Evolutionary conservation across 1,140 invertebrate species (phyloP).

Genomic region (Bombus picipes): DNA sequence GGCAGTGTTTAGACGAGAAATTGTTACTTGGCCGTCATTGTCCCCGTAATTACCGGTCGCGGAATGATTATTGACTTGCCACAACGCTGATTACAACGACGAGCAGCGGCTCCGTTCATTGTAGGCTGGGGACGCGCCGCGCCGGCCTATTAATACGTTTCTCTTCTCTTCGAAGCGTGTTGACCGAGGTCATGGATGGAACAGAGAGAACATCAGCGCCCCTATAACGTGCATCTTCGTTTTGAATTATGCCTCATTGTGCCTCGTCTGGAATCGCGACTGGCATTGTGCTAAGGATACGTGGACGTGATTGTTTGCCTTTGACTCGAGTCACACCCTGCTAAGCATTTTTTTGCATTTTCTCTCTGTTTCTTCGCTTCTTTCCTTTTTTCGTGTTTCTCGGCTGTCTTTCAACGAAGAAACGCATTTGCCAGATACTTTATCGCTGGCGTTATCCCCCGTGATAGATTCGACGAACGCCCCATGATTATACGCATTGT

Average conservation of each 20-base stretch:
- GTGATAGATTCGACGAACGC: background rate
- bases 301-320: slow-evolving; percentile 36
- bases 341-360: background rate
- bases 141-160: slow-evolving; percentile 60
- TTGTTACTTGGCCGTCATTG: slow-evolving; percentile 65
- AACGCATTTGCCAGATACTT: background rate
- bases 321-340: slow-evolving; percentile 36
- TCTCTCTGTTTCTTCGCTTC: background rate
- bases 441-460: background rate
- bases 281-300: slow-evolving; percentile 30
- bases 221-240: slow-evolving; percentile 19
- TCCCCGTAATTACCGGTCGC: slow-evolving; percentile 64
- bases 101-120: slow-evolving; percentile 55
- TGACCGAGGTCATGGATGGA: slow-evolving; percentile 56
- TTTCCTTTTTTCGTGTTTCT: background rate
- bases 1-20: slow-evolving; percentile 68
- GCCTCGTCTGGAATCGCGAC: slow-evolving; percentile 1
- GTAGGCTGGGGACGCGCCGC: slow-evolving; percentile 20
- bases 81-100: slow-evolving; percentile 64
- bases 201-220: background rate
- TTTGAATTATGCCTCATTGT: slow-evolving; percentile 51
- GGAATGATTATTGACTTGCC: slow-evolving; percentile 70
- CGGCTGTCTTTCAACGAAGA: background rate
- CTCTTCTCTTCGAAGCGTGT: slow-evolving; percentile 24
- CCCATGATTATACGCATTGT: background rate